phyloP scores from a whole-genome alignment of 2,888 invertebrate species.

The Craniophora ligustri region DNA sequence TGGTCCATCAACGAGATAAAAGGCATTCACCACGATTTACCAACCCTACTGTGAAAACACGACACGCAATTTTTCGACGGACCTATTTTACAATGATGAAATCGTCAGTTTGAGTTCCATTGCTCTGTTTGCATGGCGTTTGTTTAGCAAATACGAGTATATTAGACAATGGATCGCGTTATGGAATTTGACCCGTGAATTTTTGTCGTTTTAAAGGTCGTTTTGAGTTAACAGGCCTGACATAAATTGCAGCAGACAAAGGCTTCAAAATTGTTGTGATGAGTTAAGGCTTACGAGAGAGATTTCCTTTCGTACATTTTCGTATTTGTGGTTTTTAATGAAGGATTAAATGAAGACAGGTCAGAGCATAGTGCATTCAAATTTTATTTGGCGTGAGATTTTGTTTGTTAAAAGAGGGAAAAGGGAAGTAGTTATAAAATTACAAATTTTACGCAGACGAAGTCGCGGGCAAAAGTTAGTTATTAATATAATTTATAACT shows the following conservation, averaged over 20 bases:
- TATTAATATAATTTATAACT: too few relatives aligned
- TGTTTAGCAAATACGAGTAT: too few relatives aligned
- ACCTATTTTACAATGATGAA: not conserved
- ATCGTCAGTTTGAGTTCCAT: not conserved
- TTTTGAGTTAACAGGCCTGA: slow-evolving; percentile 9
- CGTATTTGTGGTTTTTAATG: not conserved
- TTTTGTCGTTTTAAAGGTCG: not conserved
- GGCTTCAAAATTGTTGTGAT: slow-evolving; percentile 18
- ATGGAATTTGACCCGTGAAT: not conserved
- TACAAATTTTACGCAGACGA: too few relatives aligned
- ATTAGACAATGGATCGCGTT: slow-evolving; percentile 4
- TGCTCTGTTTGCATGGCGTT: not conserved
- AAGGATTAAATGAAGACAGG: slow-evolving; percentile 21
- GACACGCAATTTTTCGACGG: slow-evolving; percentile 25
- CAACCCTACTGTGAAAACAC: slow-evolving; percentile 17
- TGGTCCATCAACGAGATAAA: slow-evolving; percentile 48
- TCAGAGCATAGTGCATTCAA: too few relatives aligned
- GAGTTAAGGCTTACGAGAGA: slow-evolving; percentile 9
- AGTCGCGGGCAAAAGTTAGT: too few relatives aligned
- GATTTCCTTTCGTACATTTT: slow-evolving; percentile 12
- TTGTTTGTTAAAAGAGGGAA: too few relatives aligned
- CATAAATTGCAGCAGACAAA: slow-evolving; percentile 31
- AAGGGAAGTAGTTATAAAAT: too few relatives aligned
- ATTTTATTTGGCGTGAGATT: too few relatives aligned
- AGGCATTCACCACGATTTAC: slow-evolving; percentile 30